Evolutionary conservation across 1,140 invertebrate species (phyloP).

Genomic region (Episyrphus balteatus): DNA sequence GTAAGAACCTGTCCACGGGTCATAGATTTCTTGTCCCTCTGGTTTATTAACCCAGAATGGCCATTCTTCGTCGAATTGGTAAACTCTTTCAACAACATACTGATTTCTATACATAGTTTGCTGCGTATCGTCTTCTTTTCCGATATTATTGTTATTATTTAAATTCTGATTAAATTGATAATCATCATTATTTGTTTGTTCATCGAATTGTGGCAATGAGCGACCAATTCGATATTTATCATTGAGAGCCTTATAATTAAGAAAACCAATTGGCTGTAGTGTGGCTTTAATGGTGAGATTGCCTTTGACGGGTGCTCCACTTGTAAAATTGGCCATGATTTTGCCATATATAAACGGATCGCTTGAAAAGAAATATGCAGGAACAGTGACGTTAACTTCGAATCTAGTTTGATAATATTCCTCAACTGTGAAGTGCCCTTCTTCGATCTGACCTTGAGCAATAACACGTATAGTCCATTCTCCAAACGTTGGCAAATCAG

Average conservation of each 20-base stretch:
- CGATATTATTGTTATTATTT: slow-evolving; percentile 10
- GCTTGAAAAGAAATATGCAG: slow-evolving; percentile 81
- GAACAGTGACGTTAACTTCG: slow-evolving; percentile 92
- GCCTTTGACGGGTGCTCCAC: slow-evolving; percentile 67
- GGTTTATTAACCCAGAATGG: slow-evolving; percentile 63
- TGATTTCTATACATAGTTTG: slow-evolving; percentile 38
- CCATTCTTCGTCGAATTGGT: slow-evolving; percentile 66
- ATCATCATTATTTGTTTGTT: slow-evolving; percentile 23
- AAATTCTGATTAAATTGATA: slow-evolving; percentile 15
- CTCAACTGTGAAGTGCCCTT: slow-evolving; percentile 76
- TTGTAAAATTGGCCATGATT: slow-evolving; percentile 89
- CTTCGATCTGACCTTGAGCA: slow-evolving; percentile 78
- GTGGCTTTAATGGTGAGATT: slow-evolving; percentile 77
- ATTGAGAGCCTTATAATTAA: slow-evolving; percentile 37
- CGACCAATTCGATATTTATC: slow-evolving; percentile 33
- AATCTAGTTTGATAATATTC: slow-evolving; percentile 90
- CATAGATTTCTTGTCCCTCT: slow-evolving; percentile 27
- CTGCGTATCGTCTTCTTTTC: slow-evolving; percentile 23
- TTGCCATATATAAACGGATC: slow-evolving; percentile 71
- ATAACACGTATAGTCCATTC: slow-evolving; percentile 83
- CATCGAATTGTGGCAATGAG: slow-evolving; percentile 17
- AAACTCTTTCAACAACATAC: slow-evolving; percentile 53
- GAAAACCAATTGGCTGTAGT: slow-evolving; percentile 53
- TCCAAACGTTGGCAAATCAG: slow-evolving; percentile 84
- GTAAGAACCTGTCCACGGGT: slow-evolving; percentile 32